Conservation (phyloP, 2,888 invertebrate species). For the Chymomyza amoena region DNA sequence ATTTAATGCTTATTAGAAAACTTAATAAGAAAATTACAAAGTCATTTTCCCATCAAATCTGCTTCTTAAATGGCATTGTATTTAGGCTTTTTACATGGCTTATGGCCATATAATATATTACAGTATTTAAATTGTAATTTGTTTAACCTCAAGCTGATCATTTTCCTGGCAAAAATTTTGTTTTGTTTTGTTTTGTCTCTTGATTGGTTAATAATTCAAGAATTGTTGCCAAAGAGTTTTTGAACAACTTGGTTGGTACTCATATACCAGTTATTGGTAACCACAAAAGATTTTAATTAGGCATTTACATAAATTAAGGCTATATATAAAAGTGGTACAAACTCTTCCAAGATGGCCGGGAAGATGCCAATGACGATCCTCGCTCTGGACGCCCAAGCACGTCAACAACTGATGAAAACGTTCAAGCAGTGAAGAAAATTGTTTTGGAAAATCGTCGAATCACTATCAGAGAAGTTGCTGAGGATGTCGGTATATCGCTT, state of each 20-base stretch:
- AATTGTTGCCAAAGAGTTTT: neutral
- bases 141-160: constrained; percentile 26
- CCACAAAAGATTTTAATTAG: too few species aligned
- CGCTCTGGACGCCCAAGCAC: too few species aligned
- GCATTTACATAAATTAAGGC: too few species aligned
- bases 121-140: constrained; percentile 54
- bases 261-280: too few species aligned
- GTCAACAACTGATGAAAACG: too few species aligned
- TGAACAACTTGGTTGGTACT: neutral
- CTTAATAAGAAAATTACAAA: constrained; percentile 28
- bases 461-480: too few species aligned
- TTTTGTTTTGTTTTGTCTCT: constrained; percentile 43
- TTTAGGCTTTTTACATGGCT: constrained; percentile 50
- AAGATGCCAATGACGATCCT: too few species aligned
- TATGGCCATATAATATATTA: constrained; percentile 28
- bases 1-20: constrained; percentile 47
- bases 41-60: constrained; percentile 3
- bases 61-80: constrained; percentile 28
- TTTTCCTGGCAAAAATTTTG: constrained; percentile 31
- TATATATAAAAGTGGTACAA: too few species aligned
- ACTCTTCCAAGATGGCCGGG: too few species aligned
- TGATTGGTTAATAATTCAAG: neutral
- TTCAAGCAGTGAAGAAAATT: too few species aligned
- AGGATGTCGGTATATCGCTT: too few species aligned
- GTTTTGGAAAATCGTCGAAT: too few species aligned